Conservation (phyloP, 1,140 invertebrate genomes). For the Drosophila tropicalis region DNA sequence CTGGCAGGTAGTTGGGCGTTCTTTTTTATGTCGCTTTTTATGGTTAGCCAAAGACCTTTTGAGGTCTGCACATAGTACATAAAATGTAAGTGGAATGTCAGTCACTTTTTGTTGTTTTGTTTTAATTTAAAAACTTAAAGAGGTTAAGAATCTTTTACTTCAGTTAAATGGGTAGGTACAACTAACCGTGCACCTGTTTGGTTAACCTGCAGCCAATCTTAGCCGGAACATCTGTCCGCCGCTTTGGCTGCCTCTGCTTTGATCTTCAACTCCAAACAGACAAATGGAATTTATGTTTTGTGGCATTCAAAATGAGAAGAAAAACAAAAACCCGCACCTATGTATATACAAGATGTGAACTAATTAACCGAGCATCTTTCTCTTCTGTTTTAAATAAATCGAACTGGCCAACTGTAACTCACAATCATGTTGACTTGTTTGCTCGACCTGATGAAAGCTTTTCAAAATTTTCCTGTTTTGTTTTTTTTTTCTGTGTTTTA, state of each 20-base stretch:
- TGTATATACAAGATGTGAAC: conserved; percentile 25
- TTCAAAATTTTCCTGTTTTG: conserved; percentile 24
- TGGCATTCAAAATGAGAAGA: conserved; percentile 53
- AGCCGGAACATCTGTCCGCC: conserved; percentile 39
- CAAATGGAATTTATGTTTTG: conserved; percentile 61
- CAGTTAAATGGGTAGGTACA: not conserved
- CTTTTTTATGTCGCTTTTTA: conserved; percentile 46
- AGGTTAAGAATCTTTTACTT: conserved; percentile 41
- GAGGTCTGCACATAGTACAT: conserved; percentile 7
- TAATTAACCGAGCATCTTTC: conserved; percentile 45
- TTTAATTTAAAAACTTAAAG: conserved; percentile 66
- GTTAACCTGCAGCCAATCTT: conserved; percentile 38
- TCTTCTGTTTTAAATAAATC: conserved; percentile 53
- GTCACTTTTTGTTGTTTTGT: conserved; percentile 36
- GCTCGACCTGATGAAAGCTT: conserved; percentile 57
- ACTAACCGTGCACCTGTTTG: conserved; percentile 50
- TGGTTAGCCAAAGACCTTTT: conserved; percentile 20
- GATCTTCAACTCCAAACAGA: conserved; percentile 54
- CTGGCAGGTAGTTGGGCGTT: conserved; percentile 18
- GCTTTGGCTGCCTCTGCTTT: conserved; percentile 43
- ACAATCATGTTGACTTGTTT: conserved; percentile 27
- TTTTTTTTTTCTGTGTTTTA: conserved; percentile 26
- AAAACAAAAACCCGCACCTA: conserved; percentile 46
- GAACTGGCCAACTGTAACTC: conserved; percentile 59
- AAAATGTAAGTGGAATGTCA: conserved; percentile 49